Evolutionary conservation across 2,888 invertebrate genomes (phyloP).

Genomic region (Pherbina coryleti): DNA sequence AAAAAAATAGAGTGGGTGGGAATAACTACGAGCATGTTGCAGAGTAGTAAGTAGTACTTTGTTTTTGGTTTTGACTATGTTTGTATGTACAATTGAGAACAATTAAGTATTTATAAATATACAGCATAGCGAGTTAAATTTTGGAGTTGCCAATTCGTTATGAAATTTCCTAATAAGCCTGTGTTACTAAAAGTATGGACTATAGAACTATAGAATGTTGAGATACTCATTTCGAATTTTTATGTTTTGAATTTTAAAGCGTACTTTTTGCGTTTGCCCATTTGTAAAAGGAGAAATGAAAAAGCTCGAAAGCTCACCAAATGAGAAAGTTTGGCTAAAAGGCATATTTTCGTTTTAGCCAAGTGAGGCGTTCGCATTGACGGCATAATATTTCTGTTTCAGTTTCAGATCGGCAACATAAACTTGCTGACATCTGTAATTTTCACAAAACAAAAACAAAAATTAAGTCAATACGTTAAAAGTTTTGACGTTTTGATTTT

Average conservation of each 20-base stretch:
- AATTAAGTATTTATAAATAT: neutral
- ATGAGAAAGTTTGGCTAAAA: neutral
- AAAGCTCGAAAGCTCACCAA: slow-evolving; percentile 31
- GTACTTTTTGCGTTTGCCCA: neutral
- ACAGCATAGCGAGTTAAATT: neutral
- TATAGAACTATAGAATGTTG: neutral
- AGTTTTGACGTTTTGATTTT: neutral
- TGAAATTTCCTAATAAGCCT: neutral
- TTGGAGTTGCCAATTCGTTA: neutral
- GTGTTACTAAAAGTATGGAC: neutral
- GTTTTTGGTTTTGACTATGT: neutral
- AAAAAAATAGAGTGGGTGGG: neutral
- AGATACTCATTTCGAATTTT: neutral
- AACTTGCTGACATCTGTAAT: slow-evolving; percentile 65
- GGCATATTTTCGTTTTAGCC: neutral
- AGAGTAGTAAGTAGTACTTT: neutral
- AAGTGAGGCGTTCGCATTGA: slow-evolving; percentile 60
- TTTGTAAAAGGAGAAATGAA: neutral
- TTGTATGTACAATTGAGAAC: neutral
- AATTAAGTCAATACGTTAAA: neutral
- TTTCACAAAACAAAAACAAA: slow-evolving; percentile 39
- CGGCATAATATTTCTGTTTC: slow-evolving; percentile 66
- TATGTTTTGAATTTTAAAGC: neutral
- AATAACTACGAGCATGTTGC: neutral
- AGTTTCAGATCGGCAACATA: slow-evolving; percentile 63